Evolutionary conservation across 1,140 invertebrate species (phyloP), one percentile per base, ranked within the genome.

Genomic region (Sitophilus oryzae): DNA sequence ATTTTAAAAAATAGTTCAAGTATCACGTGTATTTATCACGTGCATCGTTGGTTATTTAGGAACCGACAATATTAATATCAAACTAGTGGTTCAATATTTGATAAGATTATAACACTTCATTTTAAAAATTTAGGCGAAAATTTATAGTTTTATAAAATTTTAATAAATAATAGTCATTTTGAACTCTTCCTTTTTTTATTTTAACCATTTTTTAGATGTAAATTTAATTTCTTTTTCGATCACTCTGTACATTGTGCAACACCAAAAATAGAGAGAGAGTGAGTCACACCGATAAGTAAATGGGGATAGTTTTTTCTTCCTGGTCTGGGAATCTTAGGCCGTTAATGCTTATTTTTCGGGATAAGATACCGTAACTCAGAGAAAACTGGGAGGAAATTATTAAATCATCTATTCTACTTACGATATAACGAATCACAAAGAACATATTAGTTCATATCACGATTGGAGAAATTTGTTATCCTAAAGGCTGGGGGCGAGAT

Each of bases 371-470:
- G 14, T 38, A 38, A 38, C 14, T 38, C 18, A 38, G 10, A 38
- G 14, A 38, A 43, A 50, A 18, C 30, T 30, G 8, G n/a, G 10
- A 23, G 40, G 22, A 3, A 42, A 23, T 21, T 40, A 51, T 41
- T 38, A 49, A 49, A 40, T 11, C 6, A 36, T 51, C 45, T 48
- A 50, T 36, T 35, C 54, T 56, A 56, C 54, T 51, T 56, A 57
- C 53, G 45, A 54, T 46, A 40, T 51, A 57, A 57, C 55, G 43
- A 57, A 57, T 57, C 55, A 57, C 55, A 57, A 57, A 57, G 47
- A 57, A 57, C 48, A 5, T 30, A 6, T 30, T 49, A 45, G 47
- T 57, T 57, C 42, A 50, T 57, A 57, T 57, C 55, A 57, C 55
- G 55, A 49, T 57, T 57, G 42, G 42, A 57, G 43, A 40, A 6